These are phyloP conservation scores for Passer domesticus DNA, from an alignment of 2,113 vertebrate genomes.

Conservation along the genomic window DNA sequence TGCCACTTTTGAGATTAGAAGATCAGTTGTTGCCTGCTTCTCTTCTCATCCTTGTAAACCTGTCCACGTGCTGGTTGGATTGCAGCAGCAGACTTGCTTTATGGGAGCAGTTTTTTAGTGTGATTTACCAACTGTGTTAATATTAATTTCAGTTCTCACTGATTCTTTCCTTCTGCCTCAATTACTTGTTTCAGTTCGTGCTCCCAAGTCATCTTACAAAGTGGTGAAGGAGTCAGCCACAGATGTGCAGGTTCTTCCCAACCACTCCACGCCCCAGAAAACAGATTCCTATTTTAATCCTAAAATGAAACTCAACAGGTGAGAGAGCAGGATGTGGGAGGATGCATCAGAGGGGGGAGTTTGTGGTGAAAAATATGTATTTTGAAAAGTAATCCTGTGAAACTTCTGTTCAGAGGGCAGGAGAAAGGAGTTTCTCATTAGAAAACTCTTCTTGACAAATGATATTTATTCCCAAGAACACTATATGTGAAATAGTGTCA, in stretches of 20 bases:
- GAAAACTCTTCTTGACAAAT: not conserved
- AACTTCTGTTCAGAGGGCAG: not conserved
- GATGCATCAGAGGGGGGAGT: not conserved
- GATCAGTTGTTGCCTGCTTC: not conserved
- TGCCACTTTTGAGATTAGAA: not conserved
- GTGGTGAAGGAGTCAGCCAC: constrained; percentile 92
- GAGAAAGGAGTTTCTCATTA: not conserved
- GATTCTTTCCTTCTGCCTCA: not conserved
- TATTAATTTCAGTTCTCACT: not conserved
- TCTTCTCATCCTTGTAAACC: not conserved
- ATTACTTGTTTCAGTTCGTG: constrained; percentile 57
- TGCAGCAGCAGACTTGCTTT: not conserved
- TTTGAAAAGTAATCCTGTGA: not conserved
- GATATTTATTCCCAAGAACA: not conserved
- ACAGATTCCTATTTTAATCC: constrained; percentile 97
- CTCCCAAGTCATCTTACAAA: constrained; percentile 74
- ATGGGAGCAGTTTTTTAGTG: not conserved
- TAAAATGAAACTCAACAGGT: constrained; percentile 99
- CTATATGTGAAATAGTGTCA: accelerated
- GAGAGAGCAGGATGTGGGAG: constrained; percentile 16
- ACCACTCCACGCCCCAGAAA: constrained; percentile 90
- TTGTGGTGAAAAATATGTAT: not conserved
- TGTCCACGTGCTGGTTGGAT: not conserved
- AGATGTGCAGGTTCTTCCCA: constrained; percentile 92
- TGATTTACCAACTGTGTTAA: not conserved